Conservation (phyloP, 2,113 vertebrate species). For the Ceyx cyanopectus region DNA sequence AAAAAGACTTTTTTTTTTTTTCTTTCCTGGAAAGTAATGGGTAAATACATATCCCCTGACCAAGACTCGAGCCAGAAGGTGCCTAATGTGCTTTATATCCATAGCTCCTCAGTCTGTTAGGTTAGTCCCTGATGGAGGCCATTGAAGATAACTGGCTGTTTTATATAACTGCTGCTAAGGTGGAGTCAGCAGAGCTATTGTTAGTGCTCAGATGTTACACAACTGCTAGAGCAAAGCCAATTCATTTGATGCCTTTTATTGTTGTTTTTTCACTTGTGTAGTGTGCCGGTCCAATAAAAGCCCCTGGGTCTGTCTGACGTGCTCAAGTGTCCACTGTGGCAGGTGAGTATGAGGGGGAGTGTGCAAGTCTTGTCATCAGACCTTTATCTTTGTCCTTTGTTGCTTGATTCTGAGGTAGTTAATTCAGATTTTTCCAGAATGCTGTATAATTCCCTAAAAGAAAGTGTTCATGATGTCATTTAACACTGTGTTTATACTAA, state of each 20-base stretch:
- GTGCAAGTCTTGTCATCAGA: neutral
- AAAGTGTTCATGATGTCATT: neutral
- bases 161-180: neutral
- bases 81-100: neutral
- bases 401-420: neutral
- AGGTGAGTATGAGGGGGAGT: conserved; percentile 78
- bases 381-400: neutral
- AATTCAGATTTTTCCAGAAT: neutral
- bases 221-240: neutral
- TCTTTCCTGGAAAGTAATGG: neutral
- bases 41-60: neutral
- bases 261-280: conserved; percentile 66
- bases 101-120: neutral
- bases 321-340: conserved; percentile 96
- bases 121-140: neutral
- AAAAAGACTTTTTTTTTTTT: neutral
- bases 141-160: neutral
- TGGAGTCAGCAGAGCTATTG: neutral
- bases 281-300: conserved; percentile 99
- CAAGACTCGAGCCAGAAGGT: neutral
- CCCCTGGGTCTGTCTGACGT: conserved; percentile 97
- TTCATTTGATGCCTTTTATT: neutral
- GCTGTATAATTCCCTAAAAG: neutral
- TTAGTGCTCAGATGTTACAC: neutral
- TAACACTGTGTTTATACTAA: neutral